Conservation (phyloP, 2,797 vertebrate species). For the Etheostoma perlongum region DNA sequence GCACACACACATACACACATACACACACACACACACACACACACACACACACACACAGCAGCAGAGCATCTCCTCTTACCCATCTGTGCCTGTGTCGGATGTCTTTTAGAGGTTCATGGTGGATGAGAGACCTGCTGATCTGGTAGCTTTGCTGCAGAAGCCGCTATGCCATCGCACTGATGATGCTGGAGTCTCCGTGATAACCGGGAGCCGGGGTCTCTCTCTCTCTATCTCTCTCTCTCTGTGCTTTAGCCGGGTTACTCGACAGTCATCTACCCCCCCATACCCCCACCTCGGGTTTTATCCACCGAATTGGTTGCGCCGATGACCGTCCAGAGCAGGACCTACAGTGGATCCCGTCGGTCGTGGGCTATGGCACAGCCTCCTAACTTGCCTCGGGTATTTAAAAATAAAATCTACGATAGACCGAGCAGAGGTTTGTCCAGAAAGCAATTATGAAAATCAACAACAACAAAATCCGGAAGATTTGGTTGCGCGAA, state of each 20-base stretch:
- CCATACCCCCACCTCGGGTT: slow-evolving; percentile 1
- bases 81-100: slow-evolving; percentile 76
- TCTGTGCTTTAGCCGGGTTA: slow-evolving; percentile 13
- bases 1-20: not conserved
- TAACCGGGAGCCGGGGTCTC: slow-evolving; percentile 28
- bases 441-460: not conserved
- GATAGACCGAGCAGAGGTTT: not conserved
- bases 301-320: slow-evolving; percentile 33
- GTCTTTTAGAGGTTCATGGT: slow-evolving; percentile 76
- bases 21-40: not conserved
- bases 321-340: slow-evolving; percentile 49
- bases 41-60: not conserved
- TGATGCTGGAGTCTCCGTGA: slow-evolving; percentile 59
- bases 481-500: slow-evolving; percentile 5
- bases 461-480: not conserved
- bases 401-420: not conserved
- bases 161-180: slow-evolving; percentile 62
- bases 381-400: slow-evolving; percentile 10
- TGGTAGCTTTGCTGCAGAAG: slow-evolving; percentile 40
- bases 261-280: slow-evolving; percentile 32
- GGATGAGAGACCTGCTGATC: slow-evolving; percentile 62
- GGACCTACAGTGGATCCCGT: slow-evolving; percentile 35
- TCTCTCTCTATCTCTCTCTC: slow-evolving; percentile 5
- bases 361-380: slow-evolving; percentile 25
- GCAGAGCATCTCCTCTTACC: slow-evolving; percentile 67